phyloP scores from a whole-genome alignment of 2,888 invertebrate genomes.

The Protonemura montana region DNA sequence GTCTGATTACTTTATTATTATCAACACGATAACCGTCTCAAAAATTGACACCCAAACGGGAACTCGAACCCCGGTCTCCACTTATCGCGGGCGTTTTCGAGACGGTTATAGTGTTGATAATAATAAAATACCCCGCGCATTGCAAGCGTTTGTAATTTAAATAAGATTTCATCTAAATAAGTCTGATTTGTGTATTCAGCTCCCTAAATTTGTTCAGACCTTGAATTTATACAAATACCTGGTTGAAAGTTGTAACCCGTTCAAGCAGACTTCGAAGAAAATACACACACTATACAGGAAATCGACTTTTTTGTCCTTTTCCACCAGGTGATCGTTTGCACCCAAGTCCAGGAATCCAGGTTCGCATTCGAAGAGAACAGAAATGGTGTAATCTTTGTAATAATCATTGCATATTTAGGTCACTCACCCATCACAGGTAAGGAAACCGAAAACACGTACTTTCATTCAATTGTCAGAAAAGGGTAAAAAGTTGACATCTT shows the following conservation, averaged over 20 bases:
- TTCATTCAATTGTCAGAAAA: slow-evolving; percentile 18
- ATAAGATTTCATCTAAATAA: too few species aligned
- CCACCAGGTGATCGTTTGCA: neutral
- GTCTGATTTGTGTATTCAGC: neutral
- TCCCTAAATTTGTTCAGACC: neutral
- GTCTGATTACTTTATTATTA: neutral
- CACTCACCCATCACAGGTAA: neutral
- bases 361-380: neutral
- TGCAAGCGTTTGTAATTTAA: too few species aligned
- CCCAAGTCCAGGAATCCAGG: neutral
- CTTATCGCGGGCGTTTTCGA: too few species aligned
- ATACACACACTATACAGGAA: neutral
- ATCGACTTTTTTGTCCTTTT: neutral
- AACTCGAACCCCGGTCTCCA: too few species aligned
- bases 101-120: too few species aligned
- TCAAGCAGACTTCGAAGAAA: neutral
- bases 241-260: neutral
- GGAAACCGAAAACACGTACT: slow-evolving; percentile 16
- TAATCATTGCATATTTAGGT: slow-evolving; percentile 14
- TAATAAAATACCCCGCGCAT: too few species aligned
- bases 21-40: too few species aligned
- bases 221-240: neutral
- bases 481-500: slow-evolving; percentile 20
- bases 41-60: too few species aligned
- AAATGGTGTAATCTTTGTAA: neutral